These are phyloP conservation scores for Leptocoma aspasia DNA, from an alignment of 2,113 vertebrate genomes.

Conservation along the genomic window DNA sequence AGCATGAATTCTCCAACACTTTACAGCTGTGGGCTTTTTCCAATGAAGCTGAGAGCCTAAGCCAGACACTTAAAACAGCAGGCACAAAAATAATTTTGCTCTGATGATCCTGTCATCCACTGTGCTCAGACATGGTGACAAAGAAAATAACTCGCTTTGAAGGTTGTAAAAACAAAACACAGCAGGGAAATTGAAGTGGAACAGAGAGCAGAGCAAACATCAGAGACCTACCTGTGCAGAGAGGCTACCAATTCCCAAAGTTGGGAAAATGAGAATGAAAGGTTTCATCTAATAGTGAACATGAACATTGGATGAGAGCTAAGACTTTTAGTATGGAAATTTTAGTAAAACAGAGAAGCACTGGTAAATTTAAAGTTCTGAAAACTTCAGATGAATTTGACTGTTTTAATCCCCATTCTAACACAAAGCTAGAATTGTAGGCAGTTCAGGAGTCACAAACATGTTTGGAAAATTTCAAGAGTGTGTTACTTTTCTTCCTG, in stretches of 20 bases:
- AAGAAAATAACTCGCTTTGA: neutral
- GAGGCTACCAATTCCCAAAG: neutral
- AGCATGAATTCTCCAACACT: neutral
- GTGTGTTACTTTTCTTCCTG: neutral
- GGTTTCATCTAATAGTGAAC: neutral
- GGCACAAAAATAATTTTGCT: neutral
- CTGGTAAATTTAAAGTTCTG: neutral
- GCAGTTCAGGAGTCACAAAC: neutral
- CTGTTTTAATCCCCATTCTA: neutral
- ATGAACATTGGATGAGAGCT: neutral
- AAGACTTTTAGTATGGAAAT: neutral
- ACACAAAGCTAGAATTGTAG: neutral
- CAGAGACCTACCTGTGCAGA: neutral
- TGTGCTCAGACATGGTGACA: neutral
- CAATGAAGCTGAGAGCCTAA: neutral
- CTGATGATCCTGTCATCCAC: neutral
- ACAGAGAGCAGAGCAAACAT: neutral
- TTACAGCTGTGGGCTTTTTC: neutral
- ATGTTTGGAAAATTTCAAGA: neutral
- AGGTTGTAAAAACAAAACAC: neutral
- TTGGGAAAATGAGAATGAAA: neutral
- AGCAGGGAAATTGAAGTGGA: neutral
- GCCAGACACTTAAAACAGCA: neutral
- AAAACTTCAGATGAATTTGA: neutral
- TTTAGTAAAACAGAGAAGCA: neutral